phyloP scores from a whole-genome alignment of 2,888 invertebrate genomes.

The Crocallis elinguaria region DNA sequence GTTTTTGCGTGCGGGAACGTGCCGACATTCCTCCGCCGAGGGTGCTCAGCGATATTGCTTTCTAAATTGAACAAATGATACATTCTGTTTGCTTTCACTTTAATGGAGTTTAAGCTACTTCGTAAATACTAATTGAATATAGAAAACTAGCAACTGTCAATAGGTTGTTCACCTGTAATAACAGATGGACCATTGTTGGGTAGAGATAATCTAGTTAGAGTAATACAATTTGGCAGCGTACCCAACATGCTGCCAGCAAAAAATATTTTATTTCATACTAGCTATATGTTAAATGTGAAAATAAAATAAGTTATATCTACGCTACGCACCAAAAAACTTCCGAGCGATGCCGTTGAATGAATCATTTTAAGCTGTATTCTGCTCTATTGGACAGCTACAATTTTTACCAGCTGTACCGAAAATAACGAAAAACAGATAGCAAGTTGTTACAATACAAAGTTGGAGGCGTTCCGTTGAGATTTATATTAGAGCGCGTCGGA shows the following conservation, averaged over 20 bases:
- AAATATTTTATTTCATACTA: no score
- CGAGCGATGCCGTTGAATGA: no score
- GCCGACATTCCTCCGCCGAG: slow-evolving; percentile 6
- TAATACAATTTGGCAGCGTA: no score
- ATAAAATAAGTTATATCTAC: no score
- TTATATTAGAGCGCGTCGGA: slow-evolving; percentile 13
- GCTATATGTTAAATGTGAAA: no score
- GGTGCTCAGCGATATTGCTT: slow-evolving; percentile 10
- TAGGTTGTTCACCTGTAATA: no score
- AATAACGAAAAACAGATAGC: slow-evolving; percentile 8
- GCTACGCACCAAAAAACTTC: no score
- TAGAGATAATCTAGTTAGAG: no score
- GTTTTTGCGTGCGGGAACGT: slow-evolving; percentile 1
- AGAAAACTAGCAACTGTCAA: no score
- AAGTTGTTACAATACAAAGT: slow-evolving; percentile 6
- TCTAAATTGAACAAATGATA: slow-evolving; percentile 6
- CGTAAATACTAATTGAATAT: no score
- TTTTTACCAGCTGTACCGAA: slow-evolving; percentile 1
- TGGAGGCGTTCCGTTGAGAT: slow-evolving; percentile 11
- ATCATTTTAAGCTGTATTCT: neutral
- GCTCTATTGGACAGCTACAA: neutral
- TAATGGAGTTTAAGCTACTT: neutral
- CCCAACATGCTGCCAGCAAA: no score
- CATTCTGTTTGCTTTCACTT: neutral
- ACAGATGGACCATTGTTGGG: no score